These are phyloP conservation scores for Meliscaeva auricollis DNA, from an alignment of 2,888 invertebrate species.

Conservation along the genomic window DNA sequence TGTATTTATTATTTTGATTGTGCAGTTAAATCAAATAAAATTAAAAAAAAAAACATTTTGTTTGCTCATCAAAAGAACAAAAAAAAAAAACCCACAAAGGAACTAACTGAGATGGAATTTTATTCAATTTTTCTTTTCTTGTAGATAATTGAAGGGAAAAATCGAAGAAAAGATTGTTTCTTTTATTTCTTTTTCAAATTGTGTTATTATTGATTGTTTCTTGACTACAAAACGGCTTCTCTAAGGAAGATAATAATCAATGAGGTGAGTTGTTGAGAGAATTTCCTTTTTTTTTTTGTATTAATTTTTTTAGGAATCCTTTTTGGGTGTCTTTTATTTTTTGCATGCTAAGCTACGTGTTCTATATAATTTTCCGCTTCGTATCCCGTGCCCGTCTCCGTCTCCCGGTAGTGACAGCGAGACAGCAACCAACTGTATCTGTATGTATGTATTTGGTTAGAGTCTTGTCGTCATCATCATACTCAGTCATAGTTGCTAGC, in stretches of 20 bases:
- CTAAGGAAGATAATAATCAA: slow-evolving; percentile 22
- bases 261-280: slow-evolving; percentile 22
- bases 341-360: slow-evolving; percentile 21
- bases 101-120: slow-evolving; percentile 32
- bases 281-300: neutral
- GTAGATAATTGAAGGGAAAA: slow-evolving; percentile 23
- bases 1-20: slow-evolving; percentile 7
- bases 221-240: slow-evolving; percentile 7
- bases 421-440: slow-evolving; percentile 32
- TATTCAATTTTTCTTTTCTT: slow-evolving; percentile 16
- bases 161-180: slow-evolving; percentile 20
- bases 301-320: neutral
- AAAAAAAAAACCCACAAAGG: slow-evolving; percentile 19
- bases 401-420: slow-evolving; percentile 11
- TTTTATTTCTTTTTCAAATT: neutral
- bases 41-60: neutral
- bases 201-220: slow-evolving; percentile 21
- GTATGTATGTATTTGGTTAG: slow-evolving; percentile 14
- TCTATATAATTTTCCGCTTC: slow-evolving; percentile 29
- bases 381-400: slow-evolving; percentile 3
- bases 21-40: slow-evolving; percentile 16
- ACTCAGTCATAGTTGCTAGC: neutral
- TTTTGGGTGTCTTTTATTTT: neutral
- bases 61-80: slow-evolving; percentile 14
- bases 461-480: slow-evolving; percentile 13